A percentile compares a stretch with the other conserved stretches of the same genome.
Evolutionary conservation across 2,797 vertebrate species (phyloP).

Genomic region (Crax fasciolata): DNA sequence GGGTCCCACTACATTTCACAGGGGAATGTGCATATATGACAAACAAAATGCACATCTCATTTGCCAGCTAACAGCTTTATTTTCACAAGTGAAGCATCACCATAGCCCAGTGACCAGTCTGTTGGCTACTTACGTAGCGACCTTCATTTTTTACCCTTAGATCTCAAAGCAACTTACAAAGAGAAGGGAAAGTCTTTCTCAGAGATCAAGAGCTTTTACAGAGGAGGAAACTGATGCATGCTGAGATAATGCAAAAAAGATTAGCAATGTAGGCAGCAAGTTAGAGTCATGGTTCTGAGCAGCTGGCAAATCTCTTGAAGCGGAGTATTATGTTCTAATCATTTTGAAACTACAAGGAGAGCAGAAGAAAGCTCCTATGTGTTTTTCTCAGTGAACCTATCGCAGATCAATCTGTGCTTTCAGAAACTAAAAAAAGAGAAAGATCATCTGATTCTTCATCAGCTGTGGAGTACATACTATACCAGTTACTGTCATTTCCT

Average conservation of each 20-base stretch:
- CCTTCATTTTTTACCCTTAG: not conserved
- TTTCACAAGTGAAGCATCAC: not conserved
- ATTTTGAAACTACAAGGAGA: not conserved
- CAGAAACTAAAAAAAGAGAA: not conserved
- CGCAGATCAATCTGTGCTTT: not conserved
- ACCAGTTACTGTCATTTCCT: constrained; percentile 42
- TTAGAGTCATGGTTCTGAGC: not conserved
- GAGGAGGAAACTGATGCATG: not conserved
- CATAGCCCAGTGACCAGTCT: not conserved
- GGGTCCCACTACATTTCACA: too few species aligned
- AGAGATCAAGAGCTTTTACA: not conserved
- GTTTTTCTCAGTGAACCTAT: not conserved
- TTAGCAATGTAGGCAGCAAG: not conserved
- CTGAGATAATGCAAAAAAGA: not conserved
- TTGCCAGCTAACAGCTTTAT: not conserved
- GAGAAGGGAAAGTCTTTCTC: not conserved
- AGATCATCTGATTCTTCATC: constrained; percentile 29
- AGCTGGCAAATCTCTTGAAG: not conserved
- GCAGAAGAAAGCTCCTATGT: not conserved
- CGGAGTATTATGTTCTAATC: not conserved
- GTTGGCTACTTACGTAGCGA: not conserved
- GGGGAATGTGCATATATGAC: not conserved
- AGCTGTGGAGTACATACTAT: constrained; percentile 21
- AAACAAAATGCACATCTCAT: not conserved
- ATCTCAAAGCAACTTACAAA: not conserved